Conservation (phyloP, 2,888 invertebrate species). For the Tubulanus polymorphus region DNA sequence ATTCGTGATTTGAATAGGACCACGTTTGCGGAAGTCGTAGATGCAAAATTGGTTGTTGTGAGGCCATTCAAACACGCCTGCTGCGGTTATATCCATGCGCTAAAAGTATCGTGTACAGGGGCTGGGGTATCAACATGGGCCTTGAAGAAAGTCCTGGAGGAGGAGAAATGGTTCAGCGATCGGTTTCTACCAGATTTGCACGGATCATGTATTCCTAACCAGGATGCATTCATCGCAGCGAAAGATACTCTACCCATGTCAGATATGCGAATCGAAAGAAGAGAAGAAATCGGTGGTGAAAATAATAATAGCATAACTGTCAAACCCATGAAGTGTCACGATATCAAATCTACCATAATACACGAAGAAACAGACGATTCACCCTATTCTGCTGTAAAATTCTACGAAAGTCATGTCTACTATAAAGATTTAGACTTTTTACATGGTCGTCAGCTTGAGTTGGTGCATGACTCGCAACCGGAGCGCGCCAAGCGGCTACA, state of each 20-base stretch:
- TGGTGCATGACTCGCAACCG: not conserved
- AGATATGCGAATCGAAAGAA: not conserved
- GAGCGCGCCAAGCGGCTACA: not conserved
- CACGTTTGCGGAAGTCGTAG: slow-evolving; percentile 1
- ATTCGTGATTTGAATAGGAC: not conserved
- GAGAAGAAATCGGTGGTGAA: not conserved
- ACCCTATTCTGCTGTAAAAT: not conserved
- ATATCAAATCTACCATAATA: not conserved
- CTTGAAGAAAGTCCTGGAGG: not conserved
- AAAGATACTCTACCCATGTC: not conserved
- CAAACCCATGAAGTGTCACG: not conserved
- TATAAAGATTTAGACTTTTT: not conserved
- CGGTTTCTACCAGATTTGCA: not conserved
- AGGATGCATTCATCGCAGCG: not conserved
- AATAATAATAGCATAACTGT: not conserved
- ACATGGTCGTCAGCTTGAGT: not conserved
- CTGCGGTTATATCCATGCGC: not conserved
- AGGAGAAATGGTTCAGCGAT: not conserved
- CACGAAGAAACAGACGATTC: not conserved
- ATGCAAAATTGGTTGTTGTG: not conserved
- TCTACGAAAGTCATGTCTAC: slow-evolving; percentile 1
- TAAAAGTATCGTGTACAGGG: not conserved
- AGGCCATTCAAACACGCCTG: slow-evolving; percentile 1
- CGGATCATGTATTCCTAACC: not conserved
- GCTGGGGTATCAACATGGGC: not conserved